A percentile compares a stretch with the other conserved stretches of the same genome.
These are phyloP conservation scores for Eudemis profundana DNA, from an alignment of 2,888 invertebrate species.

Conservation along the genomic window DNA sequence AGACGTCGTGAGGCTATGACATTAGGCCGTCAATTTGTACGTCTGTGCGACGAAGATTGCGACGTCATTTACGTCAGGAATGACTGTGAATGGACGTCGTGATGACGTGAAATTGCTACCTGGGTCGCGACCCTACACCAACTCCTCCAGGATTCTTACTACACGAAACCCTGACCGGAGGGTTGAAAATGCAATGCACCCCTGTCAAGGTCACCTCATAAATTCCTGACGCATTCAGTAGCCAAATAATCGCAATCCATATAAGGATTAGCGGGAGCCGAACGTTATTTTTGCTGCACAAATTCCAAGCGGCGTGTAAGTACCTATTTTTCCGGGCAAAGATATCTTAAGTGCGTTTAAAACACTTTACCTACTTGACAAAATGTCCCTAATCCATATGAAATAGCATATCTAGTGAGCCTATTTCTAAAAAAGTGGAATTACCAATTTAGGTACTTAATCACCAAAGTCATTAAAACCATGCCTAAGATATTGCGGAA, in stretches of 20 bases:
- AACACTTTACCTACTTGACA: too few species aligned
- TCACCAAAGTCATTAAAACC: slow-evolving; percentile 17
- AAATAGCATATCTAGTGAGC: too few species aligned
- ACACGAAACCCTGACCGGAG: slow-evolving; percentile 72
- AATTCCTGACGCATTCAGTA: slow-evolving; percentile 48
- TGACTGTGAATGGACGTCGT: too few species aligned
- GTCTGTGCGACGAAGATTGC: too few species aligned
- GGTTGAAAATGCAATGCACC: slow-evolving; percentile 80
- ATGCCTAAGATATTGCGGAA: slow-evolving; percentile 24
- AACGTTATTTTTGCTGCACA: slow-evolving; percentile 10
- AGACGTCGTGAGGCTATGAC: too few species aligned
- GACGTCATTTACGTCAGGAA: too few species aligned
- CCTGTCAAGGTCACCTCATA: slow-evolving; percentile 75
- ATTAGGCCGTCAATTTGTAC: too few species aligned
- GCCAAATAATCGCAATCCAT: slow-evolving; percentile 38
- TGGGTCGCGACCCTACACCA: slow-evolving; percentile 61
- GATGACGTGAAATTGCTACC: too few species aligned
- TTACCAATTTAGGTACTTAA: slow-evolving; percentile 8
- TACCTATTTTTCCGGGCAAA: too few species aligned
- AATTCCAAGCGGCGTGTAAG: not conserved
- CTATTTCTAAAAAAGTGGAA: slow-evolving; percentile 5
- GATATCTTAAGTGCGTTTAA: too few species aligned
- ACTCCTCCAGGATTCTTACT: slow-evolving; percentile 70
- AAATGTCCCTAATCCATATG: too few species aligned
- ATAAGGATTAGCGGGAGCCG: slow-evolving; percentile 25